A percentile compares a stretch with the other conserved stretches of the same genome.
These are phyloP conservation scores for Erebia epiphron DNA, from an alignment of 2,888 invertebrate genomes.

Conservation along the genomic window DNA sequence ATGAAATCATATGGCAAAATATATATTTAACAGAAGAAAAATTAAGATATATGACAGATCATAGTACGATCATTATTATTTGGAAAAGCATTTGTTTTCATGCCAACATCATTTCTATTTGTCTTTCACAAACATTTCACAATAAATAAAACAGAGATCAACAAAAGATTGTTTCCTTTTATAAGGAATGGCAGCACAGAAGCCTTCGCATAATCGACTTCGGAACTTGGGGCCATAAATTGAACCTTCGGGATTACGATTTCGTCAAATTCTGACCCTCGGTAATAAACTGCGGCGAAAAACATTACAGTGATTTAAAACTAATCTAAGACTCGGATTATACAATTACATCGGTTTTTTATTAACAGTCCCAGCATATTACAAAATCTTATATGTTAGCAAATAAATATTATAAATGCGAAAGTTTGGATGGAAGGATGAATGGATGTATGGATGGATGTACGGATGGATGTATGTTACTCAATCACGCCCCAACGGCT, in stretches of 20 bases:
- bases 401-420: no score
- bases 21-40: no score
- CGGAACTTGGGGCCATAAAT: constrained; percentile 37
- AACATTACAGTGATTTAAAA: constrained; percentile 29
- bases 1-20: no score
- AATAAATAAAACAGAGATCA: constrained; percentile 23
- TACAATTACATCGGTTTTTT: not conserved
- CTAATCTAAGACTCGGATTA: constrained; percentile 10
- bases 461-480: no score
- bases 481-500: no score
- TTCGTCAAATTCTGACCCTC: constrained; percentile 36
- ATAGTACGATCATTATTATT: no score
- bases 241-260: constrained; percentile 37
- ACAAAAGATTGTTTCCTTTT: constrained; percentile 28
- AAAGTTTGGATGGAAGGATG: no score
- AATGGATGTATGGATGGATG: no score
- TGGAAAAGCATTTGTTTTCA: not conserved
- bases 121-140: constrained; percentile 10
- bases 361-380: not conserved
- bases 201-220: constrained; percentile 34
- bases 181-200: constrained; percentile 18
- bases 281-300: constrained; percentile 30
- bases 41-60: no score
- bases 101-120: not conserved
- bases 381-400: no score